Base-by-base conservation (phyloP, 2,888 invertebrate genomes). In the Bimastos eiseni region DNA sequence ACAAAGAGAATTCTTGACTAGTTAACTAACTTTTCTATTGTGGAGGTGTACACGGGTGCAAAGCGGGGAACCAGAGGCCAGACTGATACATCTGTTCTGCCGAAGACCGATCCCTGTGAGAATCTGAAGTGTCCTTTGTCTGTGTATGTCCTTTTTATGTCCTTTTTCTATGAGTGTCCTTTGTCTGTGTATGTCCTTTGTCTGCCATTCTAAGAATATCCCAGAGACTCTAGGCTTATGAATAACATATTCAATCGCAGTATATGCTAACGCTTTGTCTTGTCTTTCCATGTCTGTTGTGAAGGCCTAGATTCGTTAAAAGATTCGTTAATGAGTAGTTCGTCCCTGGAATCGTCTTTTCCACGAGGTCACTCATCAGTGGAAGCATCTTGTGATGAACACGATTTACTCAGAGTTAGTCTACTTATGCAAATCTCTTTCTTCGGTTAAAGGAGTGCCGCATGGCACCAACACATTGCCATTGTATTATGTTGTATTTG, bases 321-420 rank as follows among this genome's bases (percentile, higher is more conserved):
- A n/a, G 91, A 91, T n/a, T 91, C 91, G 30, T 34, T 91, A 89
- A 91, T 91, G 91, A 91, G 91, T 37, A 86, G 86, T 38, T 91
- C 91, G 37, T 91, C 91, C 0, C 41, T 91, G 49, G 91, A 88
- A 24, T 91, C 91, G 30, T 91, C 91, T 38, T 90, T 88, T n/a
- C 90, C 86, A 33, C 84, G 90, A 30, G 91, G 89, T 30, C 88
- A 89, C 36, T 91, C 91, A 4, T 91, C 91, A n/a, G 34, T 89
- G 90, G 90, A 91, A 33, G 90, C 91, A 15, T 91, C 91, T 49
- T 90, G 88, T 49, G 91, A 91, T 86, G 91, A 91, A 89, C 70
- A 49, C 37, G 91, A 91, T 89, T 89, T 91, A 33, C 90, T 89
- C n/a, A 89, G 90, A 33, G 90, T 89, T 8, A 34, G 90, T 86